Percentiles rank a stretch among this genome's conserved stretches.
phyloP scores from a whole-genome alignment of 2,888 invertebrate genomes.

The Drosophila infuscata region DNA sequence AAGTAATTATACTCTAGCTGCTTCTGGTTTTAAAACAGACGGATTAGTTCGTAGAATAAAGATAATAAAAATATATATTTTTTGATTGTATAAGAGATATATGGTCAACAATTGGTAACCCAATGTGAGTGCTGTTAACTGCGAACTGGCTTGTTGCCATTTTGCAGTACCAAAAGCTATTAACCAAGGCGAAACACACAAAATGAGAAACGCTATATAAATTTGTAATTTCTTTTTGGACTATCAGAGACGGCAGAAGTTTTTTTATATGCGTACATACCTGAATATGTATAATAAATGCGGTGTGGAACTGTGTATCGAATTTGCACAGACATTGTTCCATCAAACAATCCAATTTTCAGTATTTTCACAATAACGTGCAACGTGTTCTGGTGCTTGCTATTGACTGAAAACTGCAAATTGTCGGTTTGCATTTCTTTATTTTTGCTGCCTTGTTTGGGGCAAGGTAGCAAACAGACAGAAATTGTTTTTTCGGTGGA shows the following conservation, averaged over 20 bases:
- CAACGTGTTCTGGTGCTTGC: conserved; percentile 42
- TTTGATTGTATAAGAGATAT: background rate
- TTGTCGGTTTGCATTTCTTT: conserved; percentile 68
- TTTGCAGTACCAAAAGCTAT: conserved; percentile 49
- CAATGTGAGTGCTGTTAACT: conserved; percentile 37
- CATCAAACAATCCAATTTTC: conserved; percentile 79
- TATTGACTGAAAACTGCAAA: conserved; percentile 77
- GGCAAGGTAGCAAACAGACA: conserved; percentile 50
- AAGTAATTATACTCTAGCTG: background rate
- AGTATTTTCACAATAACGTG: conserved; percentile 70
- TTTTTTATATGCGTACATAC: background rate
- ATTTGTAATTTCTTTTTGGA: conserved; percentile 38
- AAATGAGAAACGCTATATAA: conserved; percentile 41
- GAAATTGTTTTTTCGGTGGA: conserved; percentile 4
- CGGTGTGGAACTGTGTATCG: conserved; percentile 25
- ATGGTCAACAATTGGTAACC: conserved; percentile 9
- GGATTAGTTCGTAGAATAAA: no score
- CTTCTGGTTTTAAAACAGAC: no score
- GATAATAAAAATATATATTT: background rate
- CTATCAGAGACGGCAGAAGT: conserved; percentile 26
- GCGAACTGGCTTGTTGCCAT: conserved; percentile 25
- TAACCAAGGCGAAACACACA: conserved; percentile 34
- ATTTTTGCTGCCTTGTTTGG: conserved; percentile 12
- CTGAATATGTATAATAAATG: conserved; percentile 3
- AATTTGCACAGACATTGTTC: conserved; percentile 69